phyloP scores from a whole-genome alignment of 53 echinoderm and acorn worm species.

The Antedon mediterranea region DNA sequence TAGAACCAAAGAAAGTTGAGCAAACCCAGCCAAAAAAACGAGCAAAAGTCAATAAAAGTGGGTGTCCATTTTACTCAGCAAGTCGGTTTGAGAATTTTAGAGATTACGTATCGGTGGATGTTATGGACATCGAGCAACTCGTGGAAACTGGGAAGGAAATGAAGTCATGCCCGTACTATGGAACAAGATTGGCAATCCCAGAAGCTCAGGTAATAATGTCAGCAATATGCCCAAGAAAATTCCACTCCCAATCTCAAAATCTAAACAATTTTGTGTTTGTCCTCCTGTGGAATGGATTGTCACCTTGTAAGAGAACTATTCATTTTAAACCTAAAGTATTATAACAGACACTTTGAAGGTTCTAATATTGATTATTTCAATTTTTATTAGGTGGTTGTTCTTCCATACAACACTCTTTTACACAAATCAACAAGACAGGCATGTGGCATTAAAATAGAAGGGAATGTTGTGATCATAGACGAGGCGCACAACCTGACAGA shows the following conservation, averaged over 20 bases:
- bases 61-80: constrained; percentile 54
- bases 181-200: constrained; percentile 84
- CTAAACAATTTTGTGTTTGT: too few species aligned
- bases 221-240: too few species aligned
- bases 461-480: constrained; percentile 77
- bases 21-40: constrained; percentile 19
- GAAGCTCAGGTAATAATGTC: constrained; percentile 89
- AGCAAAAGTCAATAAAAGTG: constrained; percentile 8
- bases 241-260: too few species aligned
- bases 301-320: too few species aligned
- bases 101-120: constrained; percentile 56
- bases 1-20: constrained; percentile 5
- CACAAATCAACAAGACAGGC: constrained; percentile 83
- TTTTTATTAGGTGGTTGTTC: constrained; percentile 55
- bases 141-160: constrained; percentile 43
- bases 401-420: constrained; percentile 83
- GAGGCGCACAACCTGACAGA: constrained; percentile 94
- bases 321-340: too few species aligned
- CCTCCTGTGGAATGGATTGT: too few species aligned
- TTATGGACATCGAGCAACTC: constrained; percentile 71
- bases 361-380: too few species aligned
- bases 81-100: constrained; percentile 39
- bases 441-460: constrained; percentile 78
- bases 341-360: too few species aligned
- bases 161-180: constrained; percentile 93